Evolutionary conservation across 2,888 invertebrate species (phyloP).

Genomic region (Eilema caniola): DNA sequence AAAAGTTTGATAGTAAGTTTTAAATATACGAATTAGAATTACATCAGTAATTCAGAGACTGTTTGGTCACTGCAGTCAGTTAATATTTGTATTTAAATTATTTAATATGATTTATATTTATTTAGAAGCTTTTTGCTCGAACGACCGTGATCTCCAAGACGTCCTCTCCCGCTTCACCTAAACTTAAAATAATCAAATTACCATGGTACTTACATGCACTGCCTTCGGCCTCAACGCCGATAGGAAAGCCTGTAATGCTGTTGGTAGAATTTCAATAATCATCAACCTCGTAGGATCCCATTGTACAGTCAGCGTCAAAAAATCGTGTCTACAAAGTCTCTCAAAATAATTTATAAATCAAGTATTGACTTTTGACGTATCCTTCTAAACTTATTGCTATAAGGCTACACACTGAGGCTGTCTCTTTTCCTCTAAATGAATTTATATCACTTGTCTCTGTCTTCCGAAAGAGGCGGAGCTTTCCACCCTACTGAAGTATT

Average conservation of each 20-base stretch:
- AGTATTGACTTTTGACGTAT: conserved; percentile 10
- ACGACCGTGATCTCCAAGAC: too few relatives aligned
- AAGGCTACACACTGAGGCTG: neutral
- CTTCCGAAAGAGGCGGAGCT: neutral
- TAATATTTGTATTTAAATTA: too few relatives aligned
- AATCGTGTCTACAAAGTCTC: too few relatives aligned
- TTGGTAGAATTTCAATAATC: neutral
- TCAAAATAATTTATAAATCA: neutral
- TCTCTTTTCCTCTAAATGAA: neutral
- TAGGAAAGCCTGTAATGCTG: neutral
- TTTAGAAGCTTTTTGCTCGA: too few relatives aligned
- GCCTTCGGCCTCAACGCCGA: neutral
- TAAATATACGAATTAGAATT: too few relatives aligned
- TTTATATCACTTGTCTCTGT: neutral
- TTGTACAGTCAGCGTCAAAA: too few relatives aligned
- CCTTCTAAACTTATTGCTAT: neutral
- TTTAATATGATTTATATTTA: too few relatives aligned
- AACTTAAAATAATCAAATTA: too few relatives aligned
- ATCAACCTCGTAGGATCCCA: neutral
- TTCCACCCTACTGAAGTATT: neutral
- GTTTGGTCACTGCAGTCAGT: too few relatives aligned
- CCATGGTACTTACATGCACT: neutral
- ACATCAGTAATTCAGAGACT: too few relatives aligned
- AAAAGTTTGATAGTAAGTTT: too few relatives aligned
- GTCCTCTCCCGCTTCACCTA: too few relatives aligned